Evolutionary conservation across 2,113 vertebrate species (phyloP).

Genomic region (Lophotis ruficrista): DNA sequence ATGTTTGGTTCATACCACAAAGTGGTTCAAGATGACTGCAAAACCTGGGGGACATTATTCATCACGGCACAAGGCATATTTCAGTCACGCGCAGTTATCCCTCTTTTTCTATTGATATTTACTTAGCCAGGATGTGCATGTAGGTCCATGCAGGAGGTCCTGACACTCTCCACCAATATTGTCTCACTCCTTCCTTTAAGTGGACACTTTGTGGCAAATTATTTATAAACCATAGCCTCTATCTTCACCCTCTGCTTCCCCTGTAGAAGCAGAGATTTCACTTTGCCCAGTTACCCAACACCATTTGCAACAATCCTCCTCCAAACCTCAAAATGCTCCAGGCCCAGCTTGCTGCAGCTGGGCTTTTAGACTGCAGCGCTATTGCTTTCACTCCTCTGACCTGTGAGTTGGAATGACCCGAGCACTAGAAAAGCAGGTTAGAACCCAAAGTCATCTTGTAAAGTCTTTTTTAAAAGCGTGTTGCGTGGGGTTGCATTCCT

Average conservation of each 20-base stretch:
- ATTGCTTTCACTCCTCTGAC: too few species aligned
- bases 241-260: neutral
- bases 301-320: neutral
- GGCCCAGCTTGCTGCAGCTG: neutral
- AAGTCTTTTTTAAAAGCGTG: neutral
- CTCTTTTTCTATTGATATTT: neutral
- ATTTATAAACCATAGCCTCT: neutral
- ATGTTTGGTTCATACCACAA: neutral
- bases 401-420: neutral
- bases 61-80: neutral
- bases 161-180: neutral
- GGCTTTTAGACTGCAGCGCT: neutral
- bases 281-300: neutral
- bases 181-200: neutral
- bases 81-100: neutral
- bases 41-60: neutral
- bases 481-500: neutral
- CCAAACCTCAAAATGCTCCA: neutral
- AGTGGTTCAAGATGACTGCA: neutral
- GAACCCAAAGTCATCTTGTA: neutral
- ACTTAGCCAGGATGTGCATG: accelerated
- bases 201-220: neutral
- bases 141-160: neutral
- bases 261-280: neutral
- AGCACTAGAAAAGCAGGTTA: neutral